phyloP scores from a whole-genome alignment of 2,888 invertebrate genomes.

The Scaptomyza flava region DNA sequence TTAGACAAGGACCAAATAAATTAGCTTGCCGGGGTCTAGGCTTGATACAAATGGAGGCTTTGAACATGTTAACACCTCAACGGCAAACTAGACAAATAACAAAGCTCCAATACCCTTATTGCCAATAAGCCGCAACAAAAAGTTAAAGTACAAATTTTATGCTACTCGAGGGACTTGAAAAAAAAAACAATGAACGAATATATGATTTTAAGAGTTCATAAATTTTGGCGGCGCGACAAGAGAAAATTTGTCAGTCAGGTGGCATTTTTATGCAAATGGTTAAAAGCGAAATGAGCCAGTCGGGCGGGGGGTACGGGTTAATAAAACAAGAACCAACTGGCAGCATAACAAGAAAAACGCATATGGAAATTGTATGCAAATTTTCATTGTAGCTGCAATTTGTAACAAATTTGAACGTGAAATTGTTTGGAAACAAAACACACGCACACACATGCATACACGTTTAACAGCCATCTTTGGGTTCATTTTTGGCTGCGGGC shows the following conservation, averaged over 20 bases:
- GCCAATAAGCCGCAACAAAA: background rate
- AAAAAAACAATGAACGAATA: background rate
- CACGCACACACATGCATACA: constrained; percentile 8
- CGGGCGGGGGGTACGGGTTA: background rate
- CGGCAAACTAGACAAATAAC: constrained; percentile 34
- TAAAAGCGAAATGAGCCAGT: constrained; percentile 43
- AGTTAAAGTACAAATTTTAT: constrained; percentile 55
- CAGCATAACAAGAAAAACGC: constrained; percentile 60
- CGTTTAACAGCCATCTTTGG: constrained; percentile 29
- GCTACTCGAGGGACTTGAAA: constrained; percentile 50
- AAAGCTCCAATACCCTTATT: background rate
- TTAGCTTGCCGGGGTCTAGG: constrained; percentile 49
- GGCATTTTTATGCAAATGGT: constrained; percentile 63
- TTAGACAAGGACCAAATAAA: constrained; percentile 64
- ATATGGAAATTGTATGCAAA: constrained; percentile 78
- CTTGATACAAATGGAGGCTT: constrained; percentile 56
- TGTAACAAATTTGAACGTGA: constrained; percentile 73
- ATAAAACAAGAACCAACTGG: constrained; percentile 11
- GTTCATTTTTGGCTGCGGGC: constrained; percentile 47
- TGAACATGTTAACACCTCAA: constrained; percentile 64
- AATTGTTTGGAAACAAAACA: constrained; percentile 63
- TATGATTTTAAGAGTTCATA: constrained; percentile 59
- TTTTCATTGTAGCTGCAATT: constrained; percentile 70
- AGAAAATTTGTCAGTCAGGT: constrained; percentile 59
- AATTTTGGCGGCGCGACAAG: constrained; percentile 45